These are phyloP conservation scores for Hapalemur alaotrensis DNA, from an alignment of 2,797 vertebrate species.

Conservation along the genomic window DNA sequence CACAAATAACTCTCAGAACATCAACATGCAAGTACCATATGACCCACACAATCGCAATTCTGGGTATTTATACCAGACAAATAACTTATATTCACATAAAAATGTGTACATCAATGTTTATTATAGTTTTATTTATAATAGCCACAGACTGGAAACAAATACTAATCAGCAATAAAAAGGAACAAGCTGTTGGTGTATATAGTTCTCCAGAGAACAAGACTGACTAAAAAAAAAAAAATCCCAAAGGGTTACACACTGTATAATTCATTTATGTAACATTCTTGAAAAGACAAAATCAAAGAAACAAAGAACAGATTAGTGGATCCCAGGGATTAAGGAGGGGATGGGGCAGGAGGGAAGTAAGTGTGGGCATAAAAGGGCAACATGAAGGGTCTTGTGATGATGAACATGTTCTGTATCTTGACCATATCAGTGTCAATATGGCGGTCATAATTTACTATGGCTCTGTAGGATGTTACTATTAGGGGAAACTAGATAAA, in stretches of 20 bases:
- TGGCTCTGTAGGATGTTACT: background rate
- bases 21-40: background rate
- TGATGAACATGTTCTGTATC: background rate
- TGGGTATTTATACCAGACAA: background rate
- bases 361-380: background rate
- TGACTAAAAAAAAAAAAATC: background rate
- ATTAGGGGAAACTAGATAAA: background rate
- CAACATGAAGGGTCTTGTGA: background rate
- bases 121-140: background rate
- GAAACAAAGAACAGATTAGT: background rate
- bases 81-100: background rate
- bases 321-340: background rate
- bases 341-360: background rate
- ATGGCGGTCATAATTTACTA: background rate
- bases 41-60: background rate
- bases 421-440: background rate
- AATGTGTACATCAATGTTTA: background rate
- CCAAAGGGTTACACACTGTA: background rate
- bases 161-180: background rate
- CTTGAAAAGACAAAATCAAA: background rate
- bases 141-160: background rate
- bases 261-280: background rate
- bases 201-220: background rate
- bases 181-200: background rate
- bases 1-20: background rate